Conservation (phyloP, 2,113 vertebrate species). For the Epinephelus fuscoguttatus region DNA sequence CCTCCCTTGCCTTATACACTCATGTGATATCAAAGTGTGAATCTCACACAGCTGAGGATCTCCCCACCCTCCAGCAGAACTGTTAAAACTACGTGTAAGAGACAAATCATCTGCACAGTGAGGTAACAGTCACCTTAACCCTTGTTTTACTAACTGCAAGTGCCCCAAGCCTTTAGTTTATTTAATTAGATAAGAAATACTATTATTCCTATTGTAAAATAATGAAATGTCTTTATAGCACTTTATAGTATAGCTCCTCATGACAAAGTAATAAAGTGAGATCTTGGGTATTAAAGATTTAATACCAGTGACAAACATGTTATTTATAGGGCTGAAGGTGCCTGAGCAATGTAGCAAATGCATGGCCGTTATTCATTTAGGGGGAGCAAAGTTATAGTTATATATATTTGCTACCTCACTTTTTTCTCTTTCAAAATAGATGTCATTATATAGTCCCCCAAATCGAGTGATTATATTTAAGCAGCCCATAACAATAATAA, state of each 20-base stretch:
- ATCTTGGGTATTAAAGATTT: too few relatives aligned
- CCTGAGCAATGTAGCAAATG: too few relatives aligned
- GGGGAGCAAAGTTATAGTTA: too few relatives aligned
- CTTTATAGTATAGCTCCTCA: too few relatives aligned
- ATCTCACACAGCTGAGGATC: neutral
- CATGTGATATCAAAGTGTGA: neutral
- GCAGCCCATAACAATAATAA: too few relatives aligned
- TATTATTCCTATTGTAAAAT: neutral
- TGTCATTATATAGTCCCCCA: too few relatives aligned
- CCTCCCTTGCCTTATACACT: neutral
- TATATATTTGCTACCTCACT: too few relatives aligned
- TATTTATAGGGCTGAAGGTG: neutral
- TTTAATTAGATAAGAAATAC: neutral
- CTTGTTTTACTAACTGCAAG: neutral
- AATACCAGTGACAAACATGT: neutral
- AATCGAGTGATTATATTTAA: too few relatives aligned
- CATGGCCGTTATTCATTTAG: too few relatives aligned
- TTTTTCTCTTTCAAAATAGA: too few relatives aligned
- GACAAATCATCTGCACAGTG: neutral
- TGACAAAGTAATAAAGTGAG: too few relatives aligned
- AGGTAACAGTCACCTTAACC: neutral
- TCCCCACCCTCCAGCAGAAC: neutral
- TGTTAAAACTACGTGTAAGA: neutral
- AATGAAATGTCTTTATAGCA: neutral
- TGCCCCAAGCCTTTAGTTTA: neutral